These are phyloP conservation scores for Chrysomallon squamiferum DNA, from an alignment of 1,140 invertebrate genomes.

Conservation along the genomic window DNA sequence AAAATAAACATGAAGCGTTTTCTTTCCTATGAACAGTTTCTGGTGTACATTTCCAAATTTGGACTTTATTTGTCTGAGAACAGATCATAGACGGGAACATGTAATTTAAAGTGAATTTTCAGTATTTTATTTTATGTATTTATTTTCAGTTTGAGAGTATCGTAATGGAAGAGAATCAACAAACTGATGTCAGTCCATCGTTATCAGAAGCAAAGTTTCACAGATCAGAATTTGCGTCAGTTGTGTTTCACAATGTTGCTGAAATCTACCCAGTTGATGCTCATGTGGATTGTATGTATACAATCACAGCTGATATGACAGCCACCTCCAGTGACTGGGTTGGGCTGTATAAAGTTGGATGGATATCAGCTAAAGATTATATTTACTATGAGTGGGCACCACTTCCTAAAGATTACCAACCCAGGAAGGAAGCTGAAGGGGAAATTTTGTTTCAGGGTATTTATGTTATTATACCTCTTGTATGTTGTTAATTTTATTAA, in stretches of 20 bases:
- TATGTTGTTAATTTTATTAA: too few species aligned
- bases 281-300: slow-evolving; percentile 56
- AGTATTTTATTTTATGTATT: too few species aligned
- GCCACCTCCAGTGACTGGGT: slow-evolving; percentile 54
- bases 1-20: too few species aligned
- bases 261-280: slow-evolving; percentile 56
- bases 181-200: too few species aligned
- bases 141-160: too few species aligned
- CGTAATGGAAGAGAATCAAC: too few species aligned
- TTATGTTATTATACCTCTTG: not conserved
- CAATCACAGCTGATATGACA: slow-evolving; percentile 45
- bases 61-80: too few species aligned
- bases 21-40: too few species aligned
- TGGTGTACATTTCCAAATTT: too few species aligned
- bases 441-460: slow-evolving; percentile 49
- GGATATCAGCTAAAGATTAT: slow-evolving; percentile 49
- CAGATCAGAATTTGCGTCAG: slow-evolving; percentile 50
- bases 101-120: too few species aligned
- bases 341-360: slow-evolving; percentile 60
- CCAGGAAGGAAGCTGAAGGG: slow-evolving; percentile 34
- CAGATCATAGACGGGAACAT: too few species aligned
- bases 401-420: slow-evolving; percentile 31
- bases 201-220: not conserved
- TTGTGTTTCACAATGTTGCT: slow-evolving; percentile 57
- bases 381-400: slow-evolving; percentile 55